These are phyloP conservation scores for Leguminivora glycinivorella DNA, from an alignment of 1,140 invertebrate species.

Conservation along the genomic window DNA sequence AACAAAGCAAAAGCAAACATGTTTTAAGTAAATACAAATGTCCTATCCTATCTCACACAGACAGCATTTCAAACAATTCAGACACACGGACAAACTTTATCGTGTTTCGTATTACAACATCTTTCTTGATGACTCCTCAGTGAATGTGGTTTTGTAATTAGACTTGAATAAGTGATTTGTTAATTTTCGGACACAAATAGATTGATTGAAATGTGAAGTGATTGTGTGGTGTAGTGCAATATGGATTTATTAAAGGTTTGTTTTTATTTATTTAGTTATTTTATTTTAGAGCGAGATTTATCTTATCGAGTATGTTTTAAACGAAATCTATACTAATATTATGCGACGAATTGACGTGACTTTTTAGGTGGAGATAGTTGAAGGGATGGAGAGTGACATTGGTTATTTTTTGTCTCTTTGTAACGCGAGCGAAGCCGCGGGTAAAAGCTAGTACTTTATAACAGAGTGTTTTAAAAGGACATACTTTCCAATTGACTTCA, in stretches of 20 bases:
- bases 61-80: background rate
- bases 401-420: too few species aligned
- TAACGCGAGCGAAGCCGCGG: too few species aligned
- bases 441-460: too few species aligned
- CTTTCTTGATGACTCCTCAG: background rate
- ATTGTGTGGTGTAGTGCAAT: constrained; percentile 2
- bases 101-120: background rate
- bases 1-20: background rate
- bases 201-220: background rate
- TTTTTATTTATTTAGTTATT: constrained; percentile 37
- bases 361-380: too few species aligned
- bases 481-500: too few species aligned
- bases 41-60: background rate
- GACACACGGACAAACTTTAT: background rate
- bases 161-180: background rate
- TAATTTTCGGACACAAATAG: background rate
- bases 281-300: constrained; percentile 21
- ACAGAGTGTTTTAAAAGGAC: too few species aligned
- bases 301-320: too few species aligned
- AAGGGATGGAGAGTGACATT: too few species aligned
- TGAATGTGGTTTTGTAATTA: constrained; percentile 5
- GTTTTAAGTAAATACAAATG: background rate
- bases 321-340: too few species aligned
- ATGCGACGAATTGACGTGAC: too few species aligned
- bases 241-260: constrained; percentile 17